Evolutionary conservation across 2,113 vertebrate species (phyloP).

Genomic region (Notarius quadriscutis): DNA sequence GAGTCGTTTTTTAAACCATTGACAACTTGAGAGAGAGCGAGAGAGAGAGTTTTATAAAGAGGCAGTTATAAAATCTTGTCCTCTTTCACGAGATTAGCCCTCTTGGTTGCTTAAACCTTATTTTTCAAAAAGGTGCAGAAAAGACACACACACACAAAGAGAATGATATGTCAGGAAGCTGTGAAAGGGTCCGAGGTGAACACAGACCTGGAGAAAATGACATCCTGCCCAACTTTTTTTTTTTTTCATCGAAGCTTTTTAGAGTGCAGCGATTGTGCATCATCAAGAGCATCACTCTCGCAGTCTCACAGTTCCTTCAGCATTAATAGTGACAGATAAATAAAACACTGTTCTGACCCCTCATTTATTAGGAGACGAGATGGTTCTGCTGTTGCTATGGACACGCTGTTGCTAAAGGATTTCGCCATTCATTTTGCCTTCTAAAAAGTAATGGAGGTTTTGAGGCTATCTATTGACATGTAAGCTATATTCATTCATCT

Average conservation of each 20-base stretch:
- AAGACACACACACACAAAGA: background rate
- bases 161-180: background rate
- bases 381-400: conserved; percentile 59
- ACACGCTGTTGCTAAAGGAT: conserved; percentile 42
- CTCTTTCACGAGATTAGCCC: background rate
- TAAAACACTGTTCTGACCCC: conserved; percentile 36
- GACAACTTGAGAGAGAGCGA: conserved; percentile 43
- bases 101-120: background rate
- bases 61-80: background rate
- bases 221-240: conserved; percentile 11
- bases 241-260: background rate
- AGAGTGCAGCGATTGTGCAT: background rate
- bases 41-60: conserved; percentile 34
- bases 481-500: conserved; percentile 28
- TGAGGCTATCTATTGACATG: conserved; percentile 17
- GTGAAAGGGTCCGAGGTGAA: conserved; percentile 35
- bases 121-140: background rate
- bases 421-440: conserved; percentile 34
- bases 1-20: conserved; percentile 43
- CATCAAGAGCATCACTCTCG: background rate
- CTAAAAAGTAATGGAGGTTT: conserved; percentile 46
- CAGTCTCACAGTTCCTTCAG: conserved; percentile 22
- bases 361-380: conserved; percentile 30
- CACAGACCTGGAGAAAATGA: conserved; percentile 17
- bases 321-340: conserved; percentile 43